Percentiles rank a stretch among this genome's conserved stretches.
Conservation (phyloP, 2,797 vertebrate genomes). For the Limosa lapponica region DNA sequence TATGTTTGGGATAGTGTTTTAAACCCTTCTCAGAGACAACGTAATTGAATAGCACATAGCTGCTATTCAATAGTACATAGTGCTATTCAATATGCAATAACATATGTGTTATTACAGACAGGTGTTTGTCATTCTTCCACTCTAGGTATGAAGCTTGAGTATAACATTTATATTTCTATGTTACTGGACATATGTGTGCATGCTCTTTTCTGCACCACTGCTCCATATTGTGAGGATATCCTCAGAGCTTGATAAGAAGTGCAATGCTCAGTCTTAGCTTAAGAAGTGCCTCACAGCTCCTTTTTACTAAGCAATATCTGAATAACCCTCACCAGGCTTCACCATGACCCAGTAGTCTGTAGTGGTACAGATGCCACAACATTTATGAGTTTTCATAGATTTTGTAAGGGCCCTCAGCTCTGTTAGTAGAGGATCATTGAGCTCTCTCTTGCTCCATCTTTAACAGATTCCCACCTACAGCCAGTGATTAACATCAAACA, state of each 20-base stretch:
- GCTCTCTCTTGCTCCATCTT: neutral
- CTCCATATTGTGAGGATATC: fast-evolving
- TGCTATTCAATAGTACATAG: neutral
- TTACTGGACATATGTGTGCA: neutral
- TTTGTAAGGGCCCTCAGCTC: neutral
- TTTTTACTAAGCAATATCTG: neutral
- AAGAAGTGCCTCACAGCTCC: neutral
- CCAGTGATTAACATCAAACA: neutral
- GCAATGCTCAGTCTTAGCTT: neutral
- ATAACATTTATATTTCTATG: neutral
- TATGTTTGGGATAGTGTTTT: neutral
- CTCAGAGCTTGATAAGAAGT: neutral
- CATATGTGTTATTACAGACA: neutral
- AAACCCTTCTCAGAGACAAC: neutral
- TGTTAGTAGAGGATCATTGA: neutral
- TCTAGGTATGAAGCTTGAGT: neutral
- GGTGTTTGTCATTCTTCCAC: neutral
- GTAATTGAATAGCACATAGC: neutral
- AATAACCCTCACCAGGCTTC: neutral
- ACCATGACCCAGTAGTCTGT: neutral
- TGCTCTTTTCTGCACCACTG: neutral
- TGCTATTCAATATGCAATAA: no score
- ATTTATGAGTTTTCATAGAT: neutral
- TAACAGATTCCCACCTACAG: neutral
- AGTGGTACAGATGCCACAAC: neutral